phyloP scores from a whole-genome alignment of 2,113 vertebrate species.

The Microtus pennsylvanicus region DNA sequence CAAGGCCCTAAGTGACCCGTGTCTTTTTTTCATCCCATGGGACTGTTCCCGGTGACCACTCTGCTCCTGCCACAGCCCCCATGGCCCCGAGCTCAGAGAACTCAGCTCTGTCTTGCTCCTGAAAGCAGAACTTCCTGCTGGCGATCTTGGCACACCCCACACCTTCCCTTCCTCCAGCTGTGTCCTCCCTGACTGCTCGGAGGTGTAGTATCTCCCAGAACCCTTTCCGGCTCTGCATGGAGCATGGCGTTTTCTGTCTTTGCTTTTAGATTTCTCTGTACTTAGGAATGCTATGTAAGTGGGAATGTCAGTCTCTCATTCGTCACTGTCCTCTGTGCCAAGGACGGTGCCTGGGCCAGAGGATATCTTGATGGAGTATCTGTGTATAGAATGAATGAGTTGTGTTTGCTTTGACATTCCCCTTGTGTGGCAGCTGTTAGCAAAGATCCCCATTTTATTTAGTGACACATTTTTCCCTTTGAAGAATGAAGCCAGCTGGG shows the following conservation, averaged over 20 bases:
- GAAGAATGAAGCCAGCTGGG: not conserved
- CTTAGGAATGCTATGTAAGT: too few relatives aligned
- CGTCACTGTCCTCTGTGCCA: not conserved
- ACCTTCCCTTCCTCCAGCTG: not conserved
- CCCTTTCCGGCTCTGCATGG: not conserved
- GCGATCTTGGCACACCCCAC: not conserved
- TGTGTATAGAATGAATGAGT: not conserved
- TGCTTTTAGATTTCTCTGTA: not conserved
- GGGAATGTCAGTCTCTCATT: not conserved
- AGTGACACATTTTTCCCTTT: not conserved
- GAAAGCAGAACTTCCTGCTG: not conserved
- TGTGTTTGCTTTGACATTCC: not conserved
- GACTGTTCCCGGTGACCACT: not conserved
- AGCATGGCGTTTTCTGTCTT: not conserved
- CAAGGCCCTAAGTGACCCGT: accelerated
- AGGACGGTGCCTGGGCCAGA: not conserved
- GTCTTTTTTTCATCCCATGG: not conserved
- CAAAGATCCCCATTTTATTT: not conserved
- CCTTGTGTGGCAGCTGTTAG: not conserved
- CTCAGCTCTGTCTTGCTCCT: not conserved
- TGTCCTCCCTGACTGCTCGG: not conserved
- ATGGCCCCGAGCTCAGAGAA: not conserved
- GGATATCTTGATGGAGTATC: not conserved
- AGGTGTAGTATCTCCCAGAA: not conserved
- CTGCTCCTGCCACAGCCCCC: not conserved